Evolutionary conservation across 2,113 vertebrate genomes (phyloP).

Genomic region (Canis aureus): DNA sequence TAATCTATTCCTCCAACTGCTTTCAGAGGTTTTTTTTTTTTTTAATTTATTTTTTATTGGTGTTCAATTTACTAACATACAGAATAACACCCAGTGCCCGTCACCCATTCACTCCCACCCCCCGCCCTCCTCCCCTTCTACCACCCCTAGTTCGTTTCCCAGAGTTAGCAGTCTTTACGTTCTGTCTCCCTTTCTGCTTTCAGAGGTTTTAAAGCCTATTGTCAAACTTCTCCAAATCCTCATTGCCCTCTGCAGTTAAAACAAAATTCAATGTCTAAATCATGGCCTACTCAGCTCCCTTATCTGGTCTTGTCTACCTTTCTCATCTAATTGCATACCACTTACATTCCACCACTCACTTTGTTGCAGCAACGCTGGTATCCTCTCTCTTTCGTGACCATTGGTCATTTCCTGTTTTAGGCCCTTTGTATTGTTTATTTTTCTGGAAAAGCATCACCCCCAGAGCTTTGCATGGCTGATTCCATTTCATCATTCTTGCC

Average conservation of each 20-base stretch:
- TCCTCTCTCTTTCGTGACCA: not conserved
- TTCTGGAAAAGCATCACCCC: not conserved
- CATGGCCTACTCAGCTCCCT: not conserved
- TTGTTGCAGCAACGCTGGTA: not conserved
- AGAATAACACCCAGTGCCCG: too few relatives aligned
- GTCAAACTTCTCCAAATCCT: not conserved
- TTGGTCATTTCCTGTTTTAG: not conserved
- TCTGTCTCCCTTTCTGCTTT: too few relatives aligned
- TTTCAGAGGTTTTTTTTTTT: not conserved
- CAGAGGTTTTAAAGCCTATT: not conserved
- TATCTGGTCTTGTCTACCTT: not conserved
- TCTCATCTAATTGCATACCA: not conserved
- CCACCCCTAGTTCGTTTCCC: too few relatives aligned
- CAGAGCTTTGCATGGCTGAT: not conserved
- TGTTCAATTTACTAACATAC: too few relatives aligned
- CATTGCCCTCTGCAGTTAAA: not conserved
- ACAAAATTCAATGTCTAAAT: not conserved
- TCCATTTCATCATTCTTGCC: not conserved
- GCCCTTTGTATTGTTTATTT: not conserved
- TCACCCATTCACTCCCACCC: too few relatives aligned
- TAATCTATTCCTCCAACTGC: not conserved
- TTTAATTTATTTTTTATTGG: too few relatives aligned
- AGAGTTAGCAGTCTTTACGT: too few relatives aligned
- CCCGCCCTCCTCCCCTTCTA: too few relatives aligned
- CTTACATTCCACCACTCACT: not conserved